These are phyloP conservation scores for Tenualosa ilisha DNA, from an alignment of 2,797 vertebrate species.

Conservation along the genomic window DNA sequence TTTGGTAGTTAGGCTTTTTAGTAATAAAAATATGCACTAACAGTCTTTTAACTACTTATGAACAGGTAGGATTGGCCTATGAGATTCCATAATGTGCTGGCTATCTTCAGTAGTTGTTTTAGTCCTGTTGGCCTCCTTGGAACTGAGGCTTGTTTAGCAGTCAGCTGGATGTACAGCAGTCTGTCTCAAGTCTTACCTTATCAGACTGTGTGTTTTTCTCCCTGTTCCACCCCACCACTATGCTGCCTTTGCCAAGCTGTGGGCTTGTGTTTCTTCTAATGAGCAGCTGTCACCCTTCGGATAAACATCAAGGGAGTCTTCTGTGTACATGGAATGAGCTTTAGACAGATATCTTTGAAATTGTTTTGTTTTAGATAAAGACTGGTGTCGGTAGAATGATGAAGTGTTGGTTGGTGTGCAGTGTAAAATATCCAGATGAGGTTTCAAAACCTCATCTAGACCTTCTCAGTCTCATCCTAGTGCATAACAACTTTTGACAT, in stretches of 20 bases:
- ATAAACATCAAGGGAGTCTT: neutral
- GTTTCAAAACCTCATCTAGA: neutral
- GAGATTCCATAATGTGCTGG: too few species aligned
- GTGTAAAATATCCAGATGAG: neutral
- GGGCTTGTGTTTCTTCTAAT: neutral
- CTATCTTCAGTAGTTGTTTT: neutral
- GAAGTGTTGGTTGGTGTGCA: neutral
- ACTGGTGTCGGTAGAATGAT: neutral
- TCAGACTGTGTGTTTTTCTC: neutral
- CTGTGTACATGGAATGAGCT: neutral
- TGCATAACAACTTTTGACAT: neutral
- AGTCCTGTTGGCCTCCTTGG: neutral
- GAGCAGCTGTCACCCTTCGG: conserved; percentile 2
- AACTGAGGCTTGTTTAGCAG: neutral
- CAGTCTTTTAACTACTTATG: too few species aligned
- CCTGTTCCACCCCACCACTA: neutral
- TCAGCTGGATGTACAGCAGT: neutral
- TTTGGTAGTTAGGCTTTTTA: too few species aligned
- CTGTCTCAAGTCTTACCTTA: neutral
- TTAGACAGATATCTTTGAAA: neutral
- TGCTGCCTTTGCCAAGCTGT: neutral
- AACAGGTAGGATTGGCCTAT: too few species aligned
- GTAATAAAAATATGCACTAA: too few species aligned
- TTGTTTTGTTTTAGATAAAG: neutral
- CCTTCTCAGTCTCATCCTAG: neutral